Evolutionary conservation across 2,113 vertebrate genomes (phyloP).

Genomic region (Murina feae): DNA sequence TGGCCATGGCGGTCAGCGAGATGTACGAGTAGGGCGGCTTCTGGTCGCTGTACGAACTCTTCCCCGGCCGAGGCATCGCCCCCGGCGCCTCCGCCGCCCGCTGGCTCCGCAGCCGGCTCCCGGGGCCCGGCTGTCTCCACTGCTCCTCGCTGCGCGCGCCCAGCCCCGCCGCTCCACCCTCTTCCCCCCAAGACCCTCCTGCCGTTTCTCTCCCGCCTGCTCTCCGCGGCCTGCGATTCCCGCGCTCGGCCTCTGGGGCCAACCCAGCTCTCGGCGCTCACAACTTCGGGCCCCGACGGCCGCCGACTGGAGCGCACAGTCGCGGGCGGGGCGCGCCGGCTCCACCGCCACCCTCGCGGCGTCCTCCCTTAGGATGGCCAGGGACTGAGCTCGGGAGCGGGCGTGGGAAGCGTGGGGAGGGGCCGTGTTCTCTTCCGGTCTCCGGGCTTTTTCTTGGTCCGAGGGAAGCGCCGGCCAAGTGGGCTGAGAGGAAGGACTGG

Average conservation of each 20-base stretch:
- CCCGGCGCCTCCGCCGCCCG: conserved; percentile 32
- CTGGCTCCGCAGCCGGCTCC: neutral
- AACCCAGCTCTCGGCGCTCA: neutral
- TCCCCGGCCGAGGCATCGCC: conserved; percentile 94
- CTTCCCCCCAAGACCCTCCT: neutral
- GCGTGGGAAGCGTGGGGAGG: fast-evolving
- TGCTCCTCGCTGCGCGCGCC: neutral
- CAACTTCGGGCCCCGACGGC: conserved; percentile 30
- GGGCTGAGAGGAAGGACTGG: neutral
- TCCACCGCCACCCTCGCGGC: neutral
- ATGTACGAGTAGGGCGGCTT: conserved; percentile 98
- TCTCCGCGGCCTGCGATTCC: neutral
- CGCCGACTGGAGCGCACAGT: neutral
- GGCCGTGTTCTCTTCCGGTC: fast-evolving
- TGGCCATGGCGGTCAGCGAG: conserved; percentile 97
- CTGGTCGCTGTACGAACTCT: conserved; percentile 97
- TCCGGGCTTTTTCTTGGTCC: neutral
- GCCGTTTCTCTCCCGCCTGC: neutral
- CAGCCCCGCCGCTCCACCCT: neutral
- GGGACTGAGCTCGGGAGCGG: neutral
- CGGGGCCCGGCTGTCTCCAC: neutral
- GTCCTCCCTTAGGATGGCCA: neutral
- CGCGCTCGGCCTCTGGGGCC: neutral
- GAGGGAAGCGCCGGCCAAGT: neutral
- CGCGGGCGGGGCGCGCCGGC: neutral